These are phyloP conservation scores for Periphyllus acericola DNA, from an alignment of 2,888 invertebrate species.

Conservation along the genomic window DNA sequence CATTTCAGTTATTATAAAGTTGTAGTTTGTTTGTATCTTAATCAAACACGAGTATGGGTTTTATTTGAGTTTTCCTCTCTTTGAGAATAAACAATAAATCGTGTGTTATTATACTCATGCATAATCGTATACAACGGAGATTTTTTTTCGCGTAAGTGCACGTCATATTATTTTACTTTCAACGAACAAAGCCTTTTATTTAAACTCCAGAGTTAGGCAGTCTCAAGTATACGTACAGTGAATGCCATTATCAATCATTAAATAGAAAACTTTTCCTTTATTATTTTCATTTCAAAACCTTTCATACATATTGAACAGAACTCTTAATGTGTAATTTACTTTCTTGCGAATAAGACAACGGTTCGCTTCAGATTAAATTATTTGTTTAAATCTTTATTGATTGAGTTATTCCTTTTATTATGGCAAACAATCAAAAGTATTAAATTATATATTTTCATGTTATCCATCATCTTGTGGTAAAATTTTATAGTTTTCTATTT, in stretches of 20 bases:
- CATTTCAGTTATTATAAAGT: too few relatives aligned
- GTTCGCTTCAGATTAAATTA: not conserved
- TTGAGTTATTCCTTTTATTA: not conserved
- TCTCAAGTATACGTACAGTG: not conserved
- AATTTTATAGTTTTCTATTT: not conserved
- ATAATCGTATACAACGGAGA: not conserved
- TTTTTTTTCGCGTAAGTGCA: not conserved
- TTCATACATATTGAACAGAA: not conserved
- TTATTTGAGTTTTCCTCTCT: too few relatives aligned
- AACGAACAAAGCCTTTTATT: not conserved
- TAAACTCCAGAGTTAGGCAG: not conserved
- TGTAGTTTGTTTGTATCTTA: too few relatives aligned
- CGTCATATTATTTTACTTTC: not conserved
- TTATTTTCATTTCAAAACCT: not conserved
- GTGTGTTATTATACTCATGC: not conserved
- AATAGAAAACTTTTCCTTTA: not conserved
- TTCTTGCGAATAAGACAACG: not conserved
- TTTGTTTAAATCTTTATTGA: not conserved
- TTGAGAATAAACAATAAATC: too few relatives aligned
- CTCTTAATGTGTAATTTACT: not conserved
- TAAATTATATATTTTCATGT: not conserved
- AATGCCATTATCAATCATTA: not conserved
- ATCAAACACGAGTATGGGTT: too few relatives aligned
- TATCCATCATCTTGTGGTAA: not conserved
- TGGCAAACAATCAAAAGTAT: constrained; percentile 2